A percentile compares a stretch with the other conserved stretches of the same genome.
These are phyloP conservation scores for Callocephalon fimbriatum DNA, from an alignment of 2,113 vertebrate species.

Conservation along the genomic window DNA sequence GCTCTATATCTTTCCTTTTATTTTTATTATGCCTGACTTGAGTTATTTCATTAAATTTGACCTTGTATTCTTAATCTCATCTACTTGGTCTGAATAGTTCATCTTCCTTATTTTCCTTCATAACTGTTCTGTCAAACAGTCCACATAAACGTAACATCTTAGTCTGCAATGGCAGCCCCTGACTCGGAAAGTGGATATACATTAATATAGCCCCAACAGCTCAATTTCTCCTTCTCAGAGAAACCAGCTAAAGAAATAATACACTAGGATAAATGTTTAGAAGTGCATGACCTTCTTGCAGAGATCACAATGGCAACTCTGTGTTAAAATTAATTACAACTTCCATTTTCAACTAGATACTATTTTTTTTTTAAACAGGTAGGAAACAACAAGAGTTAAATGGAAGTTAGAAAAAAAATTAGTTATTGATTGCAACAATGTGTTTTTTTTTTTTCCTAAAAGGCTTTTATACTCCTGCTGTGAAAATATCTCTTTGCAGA, in stretches of 20 bases:
- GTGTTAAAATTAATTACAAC: background rate
- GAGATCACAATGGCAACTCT: background rate
- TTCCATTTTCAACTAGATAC: background rate
- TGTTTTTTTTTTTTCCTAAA: background rate
- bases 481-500: slow-evolving; percentile 10
- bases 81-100: slow-evolving; percentile 45
- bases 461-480: slow-evolving; percentile 18
- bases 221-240: background rate
- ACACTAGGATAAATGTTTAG: background rate
- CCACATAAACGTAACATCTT: background rate
- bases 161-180: background rate
- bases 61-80: slow-evolving; percentile 63
- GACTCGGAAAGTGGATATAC: background rate
- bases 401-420: background rate
- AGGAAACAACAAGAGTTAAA: background rate
- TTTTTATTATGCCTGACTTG: slow-evolving; percentile 17
- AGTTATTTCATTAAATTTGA: slow-evolving; percentile 58
- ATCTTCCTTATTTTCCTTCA: slow-evolving; percentile 13
- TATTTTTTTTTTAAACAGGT: background rate
- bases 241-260: background rate
- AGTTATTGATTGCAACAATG: background rate
- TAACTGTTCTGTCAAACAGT: background rate
- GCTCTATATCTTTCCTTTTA: background rate
- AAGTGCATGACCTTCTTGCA: background rate
- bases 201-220: background rate